phyloP scores from a whole-genome alignment of 2,797 vertebrate genomes.

The Pseudotriccus pelzelni region DNA sequence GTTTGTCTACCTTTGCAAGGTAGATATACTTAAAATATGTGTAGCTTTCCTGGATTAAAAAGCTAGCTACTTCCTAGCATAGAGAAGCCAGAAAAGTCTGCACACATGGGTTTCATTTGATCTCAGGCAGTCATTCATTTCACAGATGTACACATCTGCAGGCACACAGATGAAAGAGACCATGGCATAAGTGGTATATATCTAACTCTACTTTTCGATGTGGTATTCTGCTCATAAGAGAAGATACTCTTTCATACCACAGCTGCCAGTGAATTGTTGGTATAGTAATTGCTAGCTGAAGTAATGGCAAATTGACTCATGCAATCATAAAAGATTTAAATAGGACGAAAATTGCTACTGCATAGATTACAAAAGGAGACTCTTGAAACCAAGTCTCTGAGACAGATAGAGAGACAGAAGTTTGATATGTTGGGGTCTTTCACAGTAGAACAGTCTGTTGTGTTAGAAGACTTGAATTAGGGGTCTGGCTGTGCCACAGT shows the following conservation, averaged over 20 bases:
- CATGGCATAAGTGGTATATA: conserved; percentile 49
- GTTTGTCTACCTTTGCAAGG: neutral
- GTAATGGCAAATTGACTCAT: conserved; percentile 69
- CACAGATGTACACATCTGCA: conserved; percentile 41
- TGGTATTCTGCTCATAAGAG: conserved; percentile 55
- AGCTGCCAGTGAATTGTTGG: conserved; percentile 65
- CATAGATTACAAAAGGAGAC: conserved; percentile 48
- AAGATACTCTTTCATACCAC: conserved; percentile 64
- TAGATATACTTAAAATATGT: neutral
- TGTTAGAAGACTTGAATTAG: neutral
- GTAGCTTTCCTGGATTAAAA: neutral
- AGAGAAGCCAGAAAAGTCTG: conserved; percentile 6
- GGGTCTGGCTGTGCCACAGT: neutral
- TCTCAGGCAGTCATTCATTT: conserved; percentile 43
- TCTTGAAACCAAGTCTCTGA: conserved; percentile 47
- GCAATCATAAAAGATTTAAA: conserved; percentile 70
- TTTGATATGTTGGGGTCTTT: neutral
- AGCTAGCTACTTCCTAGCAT: neutral
- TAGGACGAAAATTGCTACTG: conserved; percentile 66
- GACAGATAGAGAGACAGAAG: neutral
- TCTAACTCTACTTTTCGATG: conserved; percentile 45
- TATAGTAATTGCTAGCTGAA: conserved; percentile 70
- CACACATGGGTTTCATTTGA: conserved; percentile 31
- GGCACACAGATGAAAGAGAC: conserved; percentile 50
- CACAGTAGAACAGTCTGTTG: neutral